phyloP scores from a whole-genome alignment of 2,797 vertebrate species.

The Peromyscus aztecus region DNA sequence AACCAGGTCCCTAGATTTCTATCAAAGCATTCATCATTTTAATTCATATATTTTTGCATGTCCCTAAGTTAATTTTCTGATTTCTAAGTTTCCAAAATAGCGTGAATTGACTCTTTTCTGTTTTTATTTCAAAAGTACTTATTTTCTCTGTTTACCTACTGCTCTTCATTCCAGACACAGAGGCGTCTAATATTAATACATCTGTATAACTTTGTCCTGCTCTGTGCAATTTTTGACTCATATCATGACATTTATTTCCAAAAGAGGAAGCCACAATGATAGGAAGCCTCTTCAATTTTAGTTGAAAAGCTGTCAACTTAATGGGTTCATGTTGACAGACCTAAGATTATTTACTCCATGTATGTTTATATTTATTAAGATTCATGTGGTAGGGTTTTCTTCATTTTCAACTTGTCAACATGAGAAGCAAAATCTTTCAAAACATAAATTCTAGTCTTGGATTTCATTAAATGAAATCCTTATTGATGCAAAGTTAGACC shows the following conservation, averaged over 20 bases:
- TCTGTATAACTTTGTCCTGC: constrained; percentile 2
- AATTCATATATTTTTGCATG: constrained; percentile 32
- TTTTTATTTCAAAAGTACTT: neutral
- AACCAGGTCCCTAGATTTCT: neutral
- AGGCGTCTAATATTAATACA: constrained; percentile 35
- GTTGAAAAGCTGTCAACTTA: neutral
- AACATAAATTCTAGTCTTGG: neutral
- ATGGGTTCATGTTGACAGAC: neutral
- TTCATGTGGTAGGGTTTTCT: neutral
- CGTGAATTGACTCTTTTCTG: neutral
- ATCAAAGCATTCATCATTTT: constrained; percentile 17
- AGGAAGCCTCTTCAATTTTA: neutral
- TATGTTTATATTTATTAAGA: neutral
- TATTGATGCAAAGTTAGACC: neutral
- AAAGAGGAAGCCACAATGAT: neutral
- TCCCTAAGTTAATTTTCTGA: constrained; percentile 46
- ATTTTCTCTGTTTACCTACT: constrained; percentile 3
- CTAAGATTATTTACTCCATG: neutral
- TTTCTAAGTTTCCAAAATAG: constrained; percentile 28
- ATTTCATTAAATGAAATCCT: neutral
- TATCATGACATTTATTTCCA: neutral
- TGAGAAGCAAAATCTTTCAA: constrained; percentile 50
- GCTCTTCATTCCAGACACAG: neutral
- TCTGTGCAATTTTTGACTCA: neutral
- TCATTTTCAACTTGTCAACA: constrained; percentile 40